Percentiles rank a stretch among this genome's conserved stretches.
phyloP scores from a whole-genome alignment of 2,797 vertebrate species.

The Falco biarmicus region DNA sequence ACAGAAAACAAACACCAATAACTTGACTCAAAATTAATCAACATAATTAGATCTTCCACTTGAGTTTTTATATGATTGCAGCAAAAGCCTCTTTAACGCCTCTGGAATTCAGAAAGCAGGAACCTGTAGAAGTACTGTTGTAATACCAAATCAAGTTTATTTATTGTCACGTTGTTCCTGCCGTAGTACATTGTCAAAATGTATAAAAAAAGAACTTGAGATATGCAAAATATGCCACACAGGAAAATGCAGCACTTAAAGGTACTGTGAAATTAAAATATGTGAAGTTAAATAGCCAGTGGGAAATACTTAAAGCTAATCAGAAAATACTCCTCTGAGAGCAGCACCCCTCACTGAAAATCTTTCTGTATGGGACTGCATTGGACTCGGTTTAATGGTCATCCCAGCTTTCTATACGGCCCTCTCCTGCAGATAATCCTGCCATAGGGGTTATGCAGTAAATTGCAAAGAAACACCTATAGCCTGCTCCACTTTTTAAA shows the following conservation, averaged over 20 bases:
- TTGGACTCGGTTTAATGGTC: background rate
- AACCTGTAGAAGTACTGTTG: background rate
- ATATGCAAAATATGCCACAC: slow-evolving; percentile 26
- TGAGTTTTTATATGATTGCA: slow-evolving; percentile 25
- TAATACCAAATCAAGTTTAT: slow-evolving; percentile 52
- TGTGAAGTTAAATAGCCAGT: slow-evolving; percentile 14
- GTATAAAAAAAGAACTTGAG: slow-evolving; percentile 26
- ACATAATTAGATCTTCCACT: slow-evolving; percentile 32
- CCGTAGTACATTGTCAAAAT: slow-evolving; percentile 48
- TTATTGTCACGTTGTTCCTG: slow-evolving; percentile 40
- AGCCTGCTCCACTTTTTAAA: background rate
- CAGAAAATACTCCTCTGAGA: background rate
- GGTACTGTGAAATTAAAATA: slow-evolving; percentile 9
- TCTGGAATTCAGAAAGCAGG: slow-evolving; percentile 3
- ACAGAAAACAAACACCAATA: background rate
- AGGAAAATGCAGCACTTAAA: slow-evolving; percentile 25
- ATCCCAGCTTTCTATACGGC: background rate
- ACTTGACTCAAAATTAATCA: slow-evolving; percentile 24
- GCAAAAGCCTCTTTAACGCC: slow-evolving; percentile 19
- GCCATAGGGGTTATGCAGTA: background rate
- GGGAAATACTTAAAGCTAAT: slow-evolving; percentile 2
- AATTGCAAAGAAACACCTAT: background rate
- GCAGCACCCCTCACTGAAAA: background rate
- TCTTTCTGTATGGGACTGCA: background rate
- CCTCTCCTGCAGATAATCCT: background rate